Conservation (phyloP, 2,797 vertebrate genomes). For the Melanogrammus aeglefinus region DNA sequence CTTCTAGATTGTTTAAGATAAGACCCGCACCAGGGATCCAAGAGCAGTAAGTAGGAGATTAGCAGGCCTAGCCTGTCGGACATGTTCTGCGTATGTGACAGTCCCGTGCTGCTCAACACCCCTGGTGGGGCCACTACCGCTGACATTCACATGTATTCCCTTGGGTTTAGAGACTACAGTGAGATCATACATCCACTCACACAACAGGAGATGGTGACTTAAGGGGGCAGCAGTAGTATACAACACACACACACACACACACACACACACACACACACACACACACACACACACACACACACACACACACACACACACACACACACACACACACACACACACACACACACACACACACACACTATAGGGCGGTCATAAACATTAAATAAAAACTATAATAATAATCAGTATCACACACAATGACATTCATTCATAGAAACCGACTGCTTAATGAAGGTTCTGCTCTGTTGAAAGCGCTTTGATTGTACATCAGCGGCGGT, state of each 20-base stretch:
- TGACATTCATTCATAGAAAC: neutral
- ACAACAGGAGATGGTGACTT: neutral
- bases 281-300: neutral
- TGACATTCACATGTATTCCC: slow-evolving; percentile 28
- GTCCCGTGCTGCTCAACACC: slow-evolving; percentile 49
- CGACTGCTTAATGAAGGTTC: neutral
- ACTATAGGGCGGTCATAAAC: neutral
- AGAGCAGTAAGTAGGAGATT: slow-evolving; percentile 64
- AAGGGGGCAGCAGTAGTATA: neutral
- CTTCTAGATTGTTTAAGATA: slow-evolving; percentile 21
- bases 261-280: neutral
- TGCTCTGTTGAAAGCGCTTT: neutral
- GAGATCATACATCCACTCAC: neutral
- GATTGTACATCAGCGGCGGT: neutral
- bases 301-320: neutral
- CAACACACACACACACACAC: neutral
- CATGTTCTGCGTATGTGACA: slow-evolving; percentile 44
- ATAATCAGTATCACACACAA: neutral
- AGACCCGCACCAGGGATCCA: slow-evolving; percentile 52
- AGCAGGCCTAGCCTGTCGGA: slow-evolving; percentile 43
- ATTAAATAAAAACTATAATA: neutral
- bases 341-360: neutral
- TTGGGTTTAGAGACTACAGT: slow-evolving; percentile 45
- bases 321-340: neutral
- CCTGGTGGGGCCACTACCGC: neutral